Conservation (phyloP, 2,888 invertebrate genomes). For the Halictus ligatus region DNA sequence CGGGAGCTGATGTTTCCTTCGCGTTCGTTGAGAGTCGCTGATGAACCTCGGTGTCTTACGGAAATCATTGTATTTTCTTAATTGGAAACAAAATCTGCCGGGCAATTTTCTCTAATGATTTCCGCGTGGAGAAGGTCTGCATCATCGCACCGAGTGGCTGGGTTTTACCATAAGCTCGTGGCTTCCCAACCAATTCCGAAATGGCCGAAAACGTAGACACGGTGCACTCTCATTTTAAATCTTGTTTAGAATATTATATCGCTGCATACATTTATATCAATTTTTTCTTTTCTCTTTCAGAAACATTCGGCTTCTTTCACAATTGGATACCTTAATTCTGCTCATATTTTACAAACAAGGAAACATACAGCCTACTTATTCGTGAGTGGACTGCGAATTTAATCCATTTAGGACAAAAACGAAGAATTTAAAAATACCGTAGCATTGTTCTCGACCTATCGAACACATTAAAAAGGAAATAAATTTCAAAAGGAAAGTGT, state of each 20-base stretch:
- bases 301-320: not conserved
- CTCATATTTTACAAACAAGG: too few species aligned
- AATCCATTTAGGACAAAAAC: too few species aligned
- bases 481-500: too few species aligned
- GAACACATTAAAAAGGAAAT: too few species aligned
- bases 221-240: not conserved
- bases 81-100: not conserved
- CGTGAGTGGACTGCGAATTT: too few species aligned
- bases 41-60: not conserved
- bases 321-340: not conserved
- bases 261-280: too few species aligned
- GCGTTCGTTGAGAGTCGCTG: not conserved
- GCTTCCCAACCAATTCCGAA: not conserved
- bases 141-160: not conserved
- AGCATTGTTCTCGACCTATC: too few species aligned
- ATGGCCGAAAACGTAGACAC: not conserved
- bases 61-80: conserved; percentile 3
- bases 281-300: not conserved
- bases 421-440: too few species aligned
- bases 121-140: not conserved
- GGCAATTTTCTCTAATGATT: conserved; percentile 1
- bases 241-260: not conserved
- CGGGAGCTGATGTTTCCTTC: not conserved
- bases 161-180: not conserved
- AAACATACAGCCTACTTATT: too few species aligned